phyloP scores from a whole-genome alignment of 2,113 vertebrate species.

The Tinamus guttatus region DNA sequence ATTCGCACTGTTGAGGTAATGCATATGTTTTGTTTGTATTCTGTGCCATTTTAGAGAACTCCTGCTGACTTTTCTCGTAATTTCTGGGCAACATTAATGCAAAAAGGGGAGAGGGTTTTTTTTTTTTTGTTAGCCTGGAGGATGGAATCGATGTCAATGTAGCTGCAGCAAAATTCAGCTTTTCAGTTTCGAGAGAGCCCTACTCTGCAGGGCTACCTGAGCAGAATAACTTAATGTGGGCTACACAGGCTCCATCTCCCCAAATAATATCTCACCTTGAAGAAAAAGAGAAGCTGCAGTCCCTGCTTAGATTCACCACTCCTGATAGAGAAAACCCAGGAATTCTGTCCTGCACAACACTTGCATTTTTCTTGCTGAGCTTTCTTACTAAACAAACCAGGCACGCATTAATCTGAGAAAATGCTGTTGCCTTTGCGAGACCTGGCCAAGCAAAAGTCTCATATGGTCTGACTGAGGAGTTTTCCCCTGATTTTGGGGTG shows the following conservation, averaged over 20 bases:
- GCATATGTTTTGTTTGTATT: not conserved
- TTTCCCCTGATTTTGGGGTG: not conserved
- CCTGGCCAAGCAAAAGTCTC: not conserved
- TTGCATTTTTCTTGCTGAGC: not conserved
- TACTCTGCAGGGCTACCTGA: constrained; percentile 48
- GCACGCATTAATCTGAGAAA: not conserved
- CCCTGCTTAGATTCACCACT: not conserved
- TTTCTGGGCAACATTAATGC: constrained; percentile 8
- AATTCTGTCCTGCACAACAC: not conserved
- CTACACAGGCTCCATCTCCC: not conserved
- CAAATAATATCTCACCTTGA: not conserved
- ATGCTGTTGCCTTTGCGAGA: not conserved
- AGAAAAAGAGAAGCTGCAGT: not conserved
- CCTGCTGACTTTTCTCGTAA: not conserved
- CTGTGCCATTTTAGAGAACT: not conserved
- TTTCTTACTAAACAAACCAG: not conserved
- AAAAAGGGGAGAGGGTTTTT: not conserved
- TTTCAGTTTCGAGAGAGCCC: constrained; percentile 34
- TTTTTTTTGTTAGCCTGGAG: not conserved
- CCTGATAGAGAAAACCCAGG: not conserved
- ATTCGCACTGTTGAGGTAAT: not conserved
- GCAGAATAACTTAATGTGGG: constrained; percentile 23
- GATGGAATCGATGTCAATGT: not conserved
- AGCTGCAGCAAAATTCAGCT: constrained; percentile 36
- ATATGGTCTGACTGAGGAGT: not conserved